These are phyloP conservation scores for Perodicticus potto DNA, from an alignment of 2,797 vertebrate species.

Conservation along the genomic window DNA sequence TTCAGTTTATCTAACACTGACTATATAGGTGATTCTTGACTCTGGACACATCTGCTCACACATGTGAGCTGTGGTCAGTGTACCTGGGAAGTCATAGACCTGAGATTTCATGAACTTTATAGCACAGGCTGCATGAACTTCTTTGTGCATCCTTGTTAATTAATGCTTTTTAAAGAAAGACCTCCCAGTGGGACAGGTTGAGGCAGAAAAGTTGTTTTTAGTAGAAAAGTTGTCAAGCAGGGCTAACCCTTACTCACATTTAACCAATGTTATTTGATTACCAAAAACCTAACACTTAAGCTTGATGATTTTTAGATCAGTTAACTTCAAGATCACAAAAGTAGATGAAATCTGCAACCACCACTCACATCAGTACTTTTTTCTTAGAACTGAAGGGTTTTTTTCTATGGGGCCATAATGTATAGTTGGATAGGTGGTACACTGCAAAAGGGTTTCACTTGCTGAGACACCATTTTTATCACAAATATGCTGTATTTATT, in stretches of 20 bases:
- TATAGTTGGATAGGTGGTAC: neutral
- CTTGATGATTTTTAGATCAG: neutral
- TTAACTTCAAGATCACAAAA: neutral
- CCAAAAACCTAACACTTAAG: neutral
- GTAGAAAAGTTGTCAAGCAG: neutral
- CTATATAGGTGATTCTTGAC: neutral
- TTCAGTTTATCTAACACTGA: neutral
- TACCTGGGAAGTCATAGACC: neutral
- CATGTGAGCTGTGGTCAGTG: neutral
- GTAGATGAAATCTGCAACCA: neutral
- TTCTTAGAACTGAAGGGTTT: too few species aligned
- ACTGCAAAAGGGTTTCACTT: neutral
- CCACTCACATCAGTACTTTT: neutral
- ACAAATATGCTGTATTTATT: neutral
- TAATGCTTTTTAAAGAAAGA: neutral
- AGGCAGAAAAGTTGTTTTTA: constrained; percentile 23
- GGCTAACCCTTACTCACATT: neutral
- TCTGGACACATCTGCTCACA: neutral
- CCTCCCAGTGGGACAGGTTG: neutral
- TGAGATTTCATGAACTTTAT: neutral
- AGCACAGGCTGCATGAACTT: neutral
- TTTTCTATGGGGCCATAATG: neutral
- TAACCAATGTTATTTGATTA: neutral
- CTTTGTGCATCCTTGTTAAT: neutral
- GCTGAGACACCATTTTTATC: neutral